Conservation (phyloP, 2,888 invertebrate species). For the Drepana falcataria region DNA sequence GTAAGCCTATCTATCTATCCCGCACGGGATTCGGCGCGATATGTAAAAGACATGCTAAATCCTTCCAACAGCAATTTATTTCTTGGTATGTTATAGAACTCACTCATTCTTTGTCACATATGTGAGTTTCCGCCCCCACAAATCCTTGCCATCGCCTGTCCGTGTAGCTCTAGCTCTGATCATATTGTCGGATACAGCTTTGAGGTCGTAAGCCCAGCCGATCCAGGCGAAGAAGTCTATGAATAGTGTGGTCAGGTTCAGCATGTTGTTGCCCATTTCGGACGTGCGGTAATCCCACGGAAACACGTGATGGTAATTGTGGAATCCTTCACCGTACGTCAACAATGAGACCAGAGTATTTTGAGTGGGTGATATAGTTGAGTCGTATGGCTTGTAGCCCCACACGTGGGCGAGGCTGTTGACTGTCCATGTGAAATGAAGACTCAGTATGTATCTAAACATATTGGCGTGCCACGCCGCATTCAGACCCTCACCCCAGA, state of each 20-base stretch:
- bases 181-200: slow-evolving; percentile 26
- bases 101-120: no score
- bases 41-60: no score
- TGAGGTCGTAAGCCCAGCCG: slow-evolving; percentile 52
- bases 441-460: slow-evolving; percentile 73
- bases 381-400: slow-evolving; percentile 67
- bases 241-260: slow-evolving; percentile 37
- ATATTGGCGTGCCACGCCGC: slow-evolving; percentile 54
- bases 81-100: no score
- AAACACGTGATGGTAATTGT: slow-evolving; percentile 49
- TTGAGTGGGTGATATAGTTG: slow-evolving; percentile 30
- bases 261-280: slow-evolving; percentile 31
- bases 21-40: no score
- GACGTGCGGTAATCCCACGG: slow-evolving; percentile 47
- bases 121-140: slow-evolving; percentile 16
- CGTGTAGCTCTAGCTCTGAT: slow-evolving; percentile 20
- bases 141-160: slow-evolving; percentile 35
- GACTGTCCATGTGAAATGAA: slow-evolving; percentile 80
- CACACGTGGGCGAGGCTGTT: slow-evolving; percentile 81
- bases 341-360: slow-evolving; percentile 25
- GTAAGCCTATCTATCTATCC: no score
- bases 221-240: slow-evolving; percentile 44
- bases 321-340: slow-evolving; percentile 44
- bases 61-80: no score
- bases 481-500: slow-evolving; percentile 74